These are phyloP conservation scores for Drosophila tropicalis DNA, from an alignment of 1,140 invertebrate species.

Conservation along the genomic window DNA sequence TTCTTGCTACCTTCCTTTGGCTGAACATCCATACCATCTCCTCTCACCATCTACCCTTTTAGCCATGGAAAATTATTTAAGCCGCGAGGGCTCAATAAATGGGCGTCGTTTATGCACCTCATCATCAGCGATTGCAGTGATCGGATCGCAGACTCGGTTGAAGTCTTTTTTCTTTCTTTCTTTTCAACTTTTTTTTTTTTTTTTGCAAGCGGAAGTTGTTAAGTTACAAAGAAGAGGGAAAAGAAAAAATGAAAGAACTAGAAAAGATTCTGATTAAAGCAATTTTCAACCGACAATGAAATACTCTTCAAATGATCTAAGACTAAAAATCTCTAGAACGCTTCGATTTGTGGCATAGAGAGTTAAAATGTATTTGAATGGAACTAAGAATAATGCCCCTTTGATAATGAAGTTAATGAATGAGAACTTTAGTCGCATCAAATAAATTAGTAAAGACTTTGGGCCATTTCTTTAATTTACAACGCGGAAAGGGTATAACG, in stretches of 20 bases:
- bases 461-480: too few relatives aligned
- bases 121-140: conserved; percentile 77
- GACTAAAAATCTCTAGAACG: too few relatives aligned
- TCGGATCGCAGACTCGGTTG: conserved; percentile 38
- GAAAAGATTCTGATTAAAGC: conserved; percentile 28
- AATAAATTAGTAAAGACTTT: too few relatives aligned
- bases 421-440: too few relatives aligned
- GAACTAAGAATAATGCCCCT: too few relatives aligned
- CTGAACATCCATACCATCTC: not conserved
- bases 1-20: conserved; percentile 18
- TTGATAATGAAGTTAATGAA: too few relatives aligned
- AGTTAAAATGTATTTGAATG: too few relatives aligned
- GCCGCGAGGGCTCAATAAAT: conserved; percentile 78
- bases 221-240: conserved; percentile 50
- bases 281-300: not conserved
- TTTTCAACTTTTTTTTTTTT: conserved; percentile 13
- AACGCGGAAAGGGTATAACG: not conserved
- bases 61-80: conserved; percentile 53
- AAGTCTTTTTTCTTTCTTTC: conserved; percentile 35
- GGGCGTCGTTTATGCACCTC: conserved; percentile 81
- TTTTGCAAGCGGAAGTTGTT: conserved; percentile 73
- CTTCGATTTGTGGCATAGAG: too few relatives aligned
- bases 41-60: not conserved
- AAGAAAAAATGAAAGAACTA: conserved; percentile 30
- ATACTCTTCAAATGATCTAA: not conserved